Conservation (phyloP, 2,113 vertebrate species). For the Diadophis punctatus region DNA sequence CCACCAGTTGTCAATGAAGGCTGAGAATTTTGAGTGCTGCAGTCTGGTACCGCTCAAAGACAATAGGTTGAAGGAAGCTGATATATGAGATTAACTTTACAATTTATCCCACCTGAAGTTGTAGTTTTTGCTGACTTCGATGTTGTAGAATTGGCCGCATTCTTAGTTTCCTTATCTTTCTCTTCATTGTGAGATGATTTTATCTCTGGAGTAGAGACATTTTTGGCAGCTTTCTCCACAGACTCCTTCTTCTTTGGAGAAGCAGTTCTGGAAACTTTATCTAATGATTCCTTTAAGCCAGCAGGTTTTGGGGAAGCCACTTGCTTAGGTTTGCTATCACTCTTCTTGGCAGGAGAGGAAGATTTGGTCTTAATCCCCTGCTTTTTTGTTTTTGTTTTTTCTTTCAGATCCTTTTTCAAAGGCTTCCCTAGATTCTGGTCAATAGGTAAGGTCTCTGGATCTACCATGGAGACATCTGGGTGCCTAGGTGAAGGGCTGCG, state of each 20-base stretch:
- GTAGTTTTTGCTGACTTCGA: conserved; percentile 85
- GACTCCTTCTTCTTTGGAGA: conserved; percentile 88
- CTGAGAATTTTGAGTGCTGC: neutral
- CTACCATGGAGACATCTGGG: conserved; percentile 93
- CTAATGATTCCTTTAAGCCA: conserved; percentile 77
- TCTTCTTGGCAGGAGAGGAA: conserved; percentile 86
- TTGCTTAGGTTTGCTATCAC: conserved; percentile 75
- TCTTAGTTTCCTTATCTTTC: conserved; percentile 92
- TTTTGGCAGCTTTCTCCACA: conserved; percentile 72
- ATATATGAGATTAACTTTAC: neutral
- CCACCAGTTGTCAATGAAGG: neutral
- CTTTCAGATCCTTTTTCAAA: conserved; percentile 85
- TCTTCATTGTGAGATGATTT: conserved; percentile 77
- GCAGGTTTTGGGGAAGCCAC: conserved; percentile 77
- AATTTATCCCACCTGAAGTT: conserved; percentile 73
- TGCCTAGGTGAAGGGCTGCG: conserved; percentile 84
- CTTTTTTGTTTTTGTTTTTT: conserved; percentile 90
- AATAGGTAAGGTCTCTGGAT: conserved; percentile 84
- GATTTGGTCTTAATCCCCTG: conserved; percentile 81
- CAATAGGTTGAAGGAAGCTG: neutral
- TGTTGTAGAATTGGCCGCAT: conserved; percentile 87
- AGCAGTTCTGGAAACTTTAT: conserved; percentile 77
- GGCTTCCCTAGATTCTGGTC: conserved; percentile 84
- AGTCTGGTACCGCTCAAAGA: neutral
- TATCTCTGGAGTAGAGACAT: conserved; percentile 65